Conservation (phyloP, 2,113 vertebrate genomes). For the Semicossyphus pulcher region DNA sequence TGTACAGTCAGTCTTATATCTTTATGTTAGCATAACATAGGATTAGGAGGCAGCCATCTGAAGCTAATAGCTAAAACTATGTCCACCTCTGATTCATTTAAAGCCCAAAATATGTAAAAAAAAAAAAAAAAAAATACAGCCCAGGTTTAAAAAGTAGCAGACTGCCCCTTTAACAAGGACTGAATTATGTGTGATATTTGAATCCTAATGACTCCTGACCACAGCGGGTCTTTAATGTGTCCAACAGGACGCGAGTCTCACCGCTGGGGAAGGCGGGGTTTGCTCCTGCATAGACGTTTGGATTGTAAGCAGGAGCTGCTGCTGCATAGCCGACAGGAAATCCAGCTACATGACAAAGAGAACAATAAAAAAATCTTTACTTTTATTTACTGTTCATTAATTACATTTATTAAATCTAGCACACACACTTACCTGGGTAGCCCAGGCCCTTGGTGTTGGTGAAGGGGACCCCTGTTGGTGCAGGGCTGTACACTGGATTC, state of each 20-base stretch:
- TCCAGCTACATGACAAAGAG: slow-evolving; percentile 82
- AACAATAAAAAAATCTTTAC: not conserved
- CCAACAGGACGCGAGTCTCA: slow-evolving; percentile 60
- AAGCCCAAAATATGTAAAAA: too few species aligned
- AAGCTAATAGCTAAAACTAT: too few species aligned
- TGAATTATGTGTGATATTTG: too few species aligned
- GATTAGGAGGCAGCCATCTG: too few species aligned
- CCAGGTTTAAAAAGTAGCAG: too few species aligned
- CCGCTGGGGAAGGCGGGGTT: slow-evolving; percentile 94
- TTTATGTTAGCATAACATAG: too few species aligned
- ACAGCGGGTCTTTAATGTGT: not conserved
- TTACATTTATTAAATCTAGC: not conserved
- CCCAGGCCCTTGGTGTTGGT: slow-evolving; percentile 97
- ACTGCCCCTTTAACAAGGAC: too few species aligned
- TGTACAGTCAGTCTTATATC: too few species aligned
- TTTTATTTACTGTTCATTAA: not conserved
- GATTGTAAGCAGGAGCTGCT: slow-evolving; percentile 93
- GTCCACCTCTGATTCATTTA: too few species aligned
- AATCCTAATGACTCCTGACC: not conserved
- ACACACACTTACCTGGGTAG: slow-evolving; percentile 89
- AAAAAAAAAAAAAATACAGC: too few species aligned
- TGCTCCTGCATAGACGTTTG: slow-evolving; percentile 92
- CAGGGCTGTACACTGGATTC: slow-evolving; percentile 99
- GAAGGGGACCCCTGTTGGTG: slow-evolving; percentile 95
- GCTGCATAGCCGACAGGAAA: slow-evolving; percentile 96